A percentile compares a stretch with the other conserved stretches of the same genome.
phyloP scores from a whole-genome alignment of 2,113 vertebrate genomes.

The Engystomops pustulosus region DNA sequence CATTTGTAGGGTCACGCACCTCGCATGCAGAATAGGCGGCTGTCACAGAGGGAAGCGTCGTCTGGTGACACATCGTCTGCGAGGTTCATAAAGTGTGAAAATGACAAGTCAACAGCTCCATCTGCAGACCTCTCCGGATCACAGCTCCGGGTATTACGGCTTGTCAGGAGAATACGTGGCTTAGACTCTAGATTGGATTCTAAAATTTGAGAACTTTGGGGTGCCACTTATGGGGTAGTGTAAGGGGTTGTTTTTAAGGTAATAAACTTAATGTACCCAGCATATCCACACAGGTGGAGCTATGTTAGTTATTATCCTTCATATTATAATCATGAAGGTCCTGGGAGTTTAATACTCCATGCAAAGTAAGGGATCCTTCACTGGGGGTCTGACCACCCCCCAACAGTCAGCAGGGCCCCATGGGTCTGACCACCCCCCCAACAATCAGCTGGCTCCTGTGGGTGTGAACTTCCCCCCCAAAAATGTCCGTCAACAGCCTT shows the following conservation, averaged over 20 bases:
- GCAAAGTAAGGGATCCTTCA: too few species aligned
- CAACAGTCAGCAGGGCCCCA: too few species aligned
- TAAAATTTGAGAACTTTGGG: background rate
- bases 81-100: background rate
- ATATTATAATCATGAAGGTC: too few species aligned
- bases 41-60: background rate
- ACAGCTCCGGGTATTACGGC: background rate
- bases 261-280: too few species aligned
- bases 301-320: too few species aligned
- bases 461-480: too few species aligned
- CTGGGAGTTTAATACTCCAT: too few species aligned
- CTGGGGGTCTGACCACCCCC: too few species aligned
- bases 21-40: background rate
- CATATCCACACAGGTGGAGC: too few species aligned
- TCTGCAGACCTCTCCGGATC: slow-evolving; percentile 23
- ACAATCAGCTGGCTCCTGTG: too few species aligned
- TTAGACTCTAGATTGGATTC: background rate
- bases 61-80: background rate
- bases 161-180: background rate
- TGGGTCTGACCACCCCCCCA: too few species aligned
- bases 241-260: background rate
- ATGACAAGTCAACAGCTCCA: slow-evolving; percentile 46
- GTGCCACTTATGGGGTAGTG: background rate
- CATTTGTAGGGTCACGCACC: slow-evolving; percentile 5
- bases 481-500: too few species aligned